Base-by-base conservation (phyloP, 2,888 invertebrate species). In the Lottia gigantea region DNA sequence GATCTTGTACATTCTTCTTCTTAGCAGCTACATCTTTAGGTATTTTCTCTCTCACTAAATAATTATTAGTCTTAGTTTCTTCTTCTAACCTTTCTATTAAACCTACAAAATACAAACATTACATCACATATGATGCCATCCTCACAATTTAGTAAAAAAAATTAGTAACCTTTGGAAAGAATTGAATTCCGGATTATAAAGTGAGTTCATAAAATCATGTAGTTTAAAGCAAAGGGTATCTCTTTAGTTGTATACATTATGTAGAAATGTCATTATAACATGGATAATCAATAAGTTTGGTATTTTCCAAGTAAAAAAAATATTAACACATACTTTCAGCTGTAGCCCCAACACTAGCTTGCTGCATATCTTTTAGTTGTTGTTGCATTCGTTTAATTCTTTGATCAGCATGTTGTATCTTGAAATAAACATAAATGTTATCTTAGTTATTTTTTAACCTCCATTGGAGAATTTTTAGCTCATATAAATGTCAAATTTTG, bases 31-130 rank as follows among this genome's bases (percentile, higher is more conserved):
- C 90, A 87, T 96, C 95, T 80, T 92, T 92, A 0, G 94, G 94
- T 68, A 95, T 87, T 85, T 95, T 94, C 83, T 95, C 94, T 75
- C 93, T 93, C 0, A 92, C 92, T 74, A 95, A 90, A 87, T 94
- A 94, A 72, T 90, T 91, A 84, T 94, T 93, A 55, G 94, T 91
- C 89, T 93, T 92, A 61, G 93, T 91, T 89, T 95, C 94, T 85
- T 95, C 94, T 82, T 93, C 92, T 76, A 95, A 88, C 78, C 93
- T 91, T 85, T 93, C 92, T 64, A 95, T 89, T 69, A 95, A 90
- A 62, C 92, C 91, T 90, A 75, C 3, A 46, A 45, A 19, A 25
- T 63, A 15, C 12, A 55, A 70, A 11, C 31, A 69, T 12, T 64
- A 14, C 19, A 49, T 16, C 49, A 16, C 19, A 55, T 19, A 19